Base-by-base conservation (phyloP, 2,113 vertebrate genomes). In the Dicerorhinus sumatrensis region DNA sequence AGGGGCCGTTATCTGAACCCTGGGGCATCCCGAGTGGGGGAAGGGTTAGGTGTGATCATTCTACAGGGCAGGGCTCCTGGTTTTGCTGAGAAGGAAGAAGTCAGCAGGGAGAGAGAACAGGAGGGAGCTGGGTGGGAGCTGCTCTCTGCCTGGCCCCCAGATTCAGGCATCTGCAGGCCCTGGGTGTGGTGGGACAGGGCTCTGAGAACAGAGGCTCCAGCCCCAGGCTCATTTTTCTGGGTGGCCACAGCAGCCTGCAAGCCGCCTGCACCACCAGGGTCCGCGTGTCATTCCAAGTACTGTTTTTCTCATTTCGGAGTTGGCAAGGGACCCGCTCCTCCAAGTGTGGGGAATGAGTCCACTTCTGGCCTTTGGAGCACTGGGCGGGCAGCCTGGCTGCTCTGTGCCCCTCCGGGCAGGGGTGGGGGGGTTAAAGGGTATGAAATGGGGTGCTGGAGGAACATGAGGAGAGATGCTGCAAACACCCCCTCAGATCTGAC, bases 301-400 rank as follows among this genome's bases (percentile, higher is more conserved):
- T 69, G 63, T 56, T 96, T 96, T 39, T 56, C 94, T 96, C 86
- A 63, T 90, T 91, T 72, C 72, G 67, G 16, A 36, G 58, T 56
- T 96, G 88, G 83, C 72, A 29, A 77, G 87, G 75, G 83, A 18
- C 23, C 3, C 25, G 72, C 75, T 42, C 11, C 29, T 90, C 62
- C 16, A 0, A 23, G 48, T 4, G 6, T 54, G 27, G n/a, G 62
- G 25, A 67, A 8, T 42, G 67, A 56, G 21, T 63, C 63, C 1
- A 18, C 72, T 83, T 87, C 65, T 42, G 7, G 67, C 58, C 80
- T 75, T 29, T 27, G 21, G n/a, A 36, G 67, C 8, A 39, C 39
- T 48, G 31, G 17, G 72, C 56, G 31, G 17, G 72, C 56, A 65
- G 14, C 33, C 58, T 6, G 0, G 39, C 60, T 20, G 33, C 21